A percentile compares a stretch with the other conserved stretches of the same genome.
These are phyloP conservation scores for Ameiurus melas DNA, from an alignment of 2,113 vertebrate genomes.

Conservation along the genomic window DNA sequence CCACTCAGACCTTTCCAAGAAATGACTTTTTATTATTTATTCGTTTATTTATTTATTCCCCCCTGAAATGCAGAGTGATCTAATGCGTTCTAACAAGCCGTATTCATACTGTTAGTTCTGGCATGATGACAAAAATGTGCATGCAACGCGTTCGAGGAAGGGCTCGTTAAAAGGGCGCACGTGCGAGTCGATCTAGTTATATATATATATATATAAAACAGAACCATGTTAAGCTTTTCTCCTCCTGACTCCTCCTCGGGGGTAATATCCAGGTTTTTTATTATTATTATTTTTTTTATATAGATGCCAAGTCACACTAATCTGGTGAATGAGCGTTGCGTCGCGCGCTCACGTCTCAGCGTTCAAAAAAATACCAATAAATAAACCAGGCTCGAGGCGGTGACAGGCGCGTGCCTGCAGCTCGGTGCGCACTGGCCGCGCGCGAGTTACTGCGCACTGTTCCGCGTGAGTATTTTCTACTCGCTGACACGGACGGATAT, in stretches of 20 bases:
- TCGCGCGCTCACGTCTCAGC: not conserved
- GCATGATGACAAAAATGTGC: not conserved
- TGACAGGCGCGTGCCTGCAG: not conserved
- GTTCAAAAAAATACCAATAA: not conserved
- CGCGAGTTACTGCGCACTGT: not conserved
- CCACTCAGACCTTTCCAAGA: not conserved
- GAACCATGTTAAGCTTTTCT: not conserved
- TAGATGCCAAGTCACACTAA: not conserved
- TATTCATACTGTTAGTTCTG: not conserved
- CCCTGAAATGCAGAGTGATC: not conserved
- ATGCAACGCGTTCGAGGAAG: not conserved
- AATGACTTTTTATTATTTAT: not conserved
- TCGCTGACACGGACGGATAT: not conserved
- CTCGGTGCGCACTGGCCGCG: not conserved
- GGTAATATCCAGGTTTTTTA: constrained; percentile 12
- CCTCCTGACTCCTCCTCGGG: not conserved
- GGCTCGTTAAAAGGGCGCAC: too few relatives aligned
- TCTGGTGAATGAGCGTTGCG: not conserved
- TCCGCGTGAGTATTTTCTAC: not conserved
- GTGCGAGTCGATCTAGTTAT: not conserved
- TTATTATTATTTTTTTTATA: not conserved
- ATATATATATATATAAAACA: too few relatives aligned
- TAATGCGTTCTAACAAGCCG: not conserved
- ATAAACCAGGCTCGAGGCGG: not conserved
- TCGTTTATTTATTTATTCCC: too few relatives aligned